Conservation (phyloP, 2,113 vertebrate genomes). For the Physeter macrocephalus region DNA sequence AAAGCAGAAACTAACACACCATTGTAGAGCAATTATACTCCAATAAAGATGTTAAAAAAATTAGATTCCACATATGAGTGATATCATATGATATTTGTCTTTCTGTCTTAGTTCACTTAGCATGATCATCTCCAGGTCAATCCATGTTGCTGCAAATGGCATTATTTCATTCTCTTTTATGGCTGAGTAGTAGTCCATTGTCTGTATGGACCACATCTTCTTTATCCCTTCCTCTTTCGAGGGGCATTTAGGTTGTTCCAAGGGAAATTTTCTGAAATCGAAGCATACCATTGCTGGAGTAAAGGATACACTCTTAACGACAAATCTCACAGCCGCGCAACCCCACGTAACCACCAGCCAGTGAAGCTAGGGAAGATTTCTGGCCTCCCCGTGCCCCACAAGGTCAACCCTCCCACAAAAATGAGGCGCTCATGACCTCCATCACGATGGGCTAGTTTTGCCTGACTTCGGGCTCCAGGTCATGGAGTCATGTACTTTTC, state of each 20-base stretch:
- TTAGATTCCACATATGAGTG: neutral
- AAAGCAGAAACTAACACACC: too few relatives aligned
- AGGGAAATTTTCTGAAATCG: neutral
- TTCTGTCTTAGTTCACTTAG: neutral
- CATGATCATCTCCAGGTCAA: neutral
- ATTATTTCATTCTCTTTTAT: too few relatives aligned
- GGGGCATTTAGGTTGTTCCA: too few relatives aligned
- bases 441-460: too few relatives aligned
- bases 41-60: neutral
- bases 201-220: too few relatives aligned
- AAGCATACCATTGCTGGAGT: neutral
- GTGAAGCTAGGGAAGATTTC: neutral
- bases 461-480: neutral
- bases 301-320: neutral
- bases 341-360: neutral
- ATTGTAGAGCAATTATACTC: too few relatives aligned
- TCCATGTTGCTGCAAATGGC: too few relatives aligned
- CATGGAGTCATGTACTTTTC: neutral
- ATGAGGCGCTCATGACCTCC: rapidly evolving
- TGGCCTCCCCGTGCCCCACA: neutral
- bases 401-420: too few relatives aligned
- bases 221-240: too few relatives aligned
- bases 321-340: too few relatives aligned
- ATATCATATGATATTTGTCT: neutral
- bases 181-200: too few relatives aligned